Evolutionary conservation across 2,888 invertebrate species (phyloP).

Genomic region (Lasioglossum villosulum): DNA sequence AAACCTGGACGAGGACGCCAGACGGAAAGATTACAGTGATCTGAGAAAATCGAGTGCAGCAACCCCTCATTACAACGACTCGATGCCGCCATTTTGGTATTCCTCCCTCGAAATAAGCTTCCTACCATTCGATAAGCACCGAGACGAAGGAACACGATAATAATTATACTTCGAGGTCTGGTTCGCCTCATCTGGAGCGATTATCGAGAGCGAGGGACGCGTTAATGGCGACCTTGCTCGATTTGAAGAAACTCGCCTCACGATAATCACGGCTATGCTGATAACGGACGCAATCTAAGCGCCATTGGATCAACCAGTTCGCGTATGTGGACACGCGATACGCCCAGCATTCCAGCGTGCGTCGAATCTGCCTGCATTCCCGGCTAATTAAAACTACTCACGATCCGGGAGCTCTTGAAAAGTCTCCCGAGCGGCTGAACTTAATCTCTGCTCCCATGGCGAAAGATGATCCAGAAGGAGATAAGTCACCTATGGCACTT

Average conservation of each 20-base stretch:
- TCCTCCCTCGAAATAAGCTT: neutral
- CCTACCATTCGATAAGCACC: neutral
- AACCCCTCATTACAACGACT: constrained; percentile 54
- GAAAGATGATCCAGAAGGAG: neutral
- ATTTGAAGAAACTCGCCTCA: constrained; percentile 37
- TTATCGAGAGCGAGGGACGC: constrained; percentile 16
- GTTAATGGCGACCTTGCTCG: constrained; percentile 46
- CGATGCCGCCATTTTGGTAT: constrained; percentile 26
- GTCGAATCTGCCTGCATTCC: constrained; percentile 45
- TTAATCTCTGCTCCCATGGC: neutral
- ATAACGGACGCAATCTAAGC: constrained; percentile 62
- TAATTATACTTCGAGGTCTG: neutral
- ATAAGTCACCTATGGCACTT: constrained; percentile 3
- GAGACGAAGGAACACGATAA: neutral
- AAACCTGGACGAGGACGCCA: neutral
- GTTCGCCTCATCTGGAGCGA: neutral
- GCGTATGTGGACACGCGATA: constrained; percentile 2
- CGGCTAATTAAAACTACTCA: constrained; percentile 34
- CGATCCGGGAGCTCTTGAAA: neutral
- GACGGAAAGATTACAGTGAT: constrained; percentile 56
- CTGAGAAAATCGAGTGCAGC: constrained; percentile 10
- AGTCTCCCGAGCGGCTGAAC: neutral
- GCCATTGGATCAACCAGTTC: constrained; percentile 37
- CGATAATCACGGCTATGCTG: constrained; percentile 46
- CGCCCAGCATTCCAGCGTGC: constrained; percentile 14